Evolutionary conservation across 2,888 invertebrate species (phyloP), one percentile per base, ranked within the genome.

Genomic region (Lathronympha strigana): DNA sequence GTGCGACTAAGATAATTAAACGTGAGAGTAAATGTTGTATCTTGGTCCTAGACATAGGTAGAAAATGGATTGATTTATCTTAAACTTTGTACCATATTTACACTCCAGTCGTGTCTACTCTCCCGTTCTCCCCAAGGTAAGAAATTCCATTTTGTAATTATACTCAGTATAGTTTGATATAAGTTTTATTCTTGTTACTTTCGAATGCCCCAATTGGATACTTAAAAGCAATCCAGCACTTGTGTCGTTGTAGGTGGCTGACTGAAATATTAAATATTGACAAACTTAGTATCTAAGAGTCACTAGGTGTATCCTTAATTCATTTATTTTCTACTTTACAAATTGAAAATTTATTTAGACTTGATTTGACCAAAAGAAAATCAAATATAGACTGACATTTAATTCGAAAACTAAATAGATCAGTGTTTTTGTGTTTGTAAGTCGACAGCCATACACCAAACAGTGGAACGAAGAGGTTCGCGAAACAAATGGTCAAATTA

Each of bases 281-380:
- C 76, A 79, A 77, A 74, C 66, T 71, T 81, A 82, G 77, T 53
- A 68, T 72, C 66, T 81, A 76, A 78, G 75, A 75, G 72, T 73
- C 73, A 75, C 68, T 78, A 71, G 75, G 72, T 72, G 67, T 69
- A 55, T 62, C 67, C 23, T 11, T 28, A 53, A 53, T 63, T 64
- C 58, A 60, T 64, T 49, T 58, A 55, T 54, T 40, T 50, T 51
- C 13, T 45, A 58, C 13, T 21, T 15, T 60, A 60, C 45, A 53
- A 64, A 64, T 45, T 45, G 33, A 45, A 33, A 15, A 8, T 57
- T 6, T 17, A 45, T 45, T 45, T 13, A 23, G 23, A 13, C 13
- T 2, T 23, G 23, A 23, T 23, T 47, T 47, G 47, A 47, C 6
- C 47, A 25, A 47, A 47, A 8, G 8, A 2, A 40, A 40, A 40